Percentiles rank a stretch among this genome's conserved stretches.
These are phyloP conservation scores for Athene cunicularia DNA, from an alignment of 2,113 vertebrate species.

Conservation along the genomic window DNA sequence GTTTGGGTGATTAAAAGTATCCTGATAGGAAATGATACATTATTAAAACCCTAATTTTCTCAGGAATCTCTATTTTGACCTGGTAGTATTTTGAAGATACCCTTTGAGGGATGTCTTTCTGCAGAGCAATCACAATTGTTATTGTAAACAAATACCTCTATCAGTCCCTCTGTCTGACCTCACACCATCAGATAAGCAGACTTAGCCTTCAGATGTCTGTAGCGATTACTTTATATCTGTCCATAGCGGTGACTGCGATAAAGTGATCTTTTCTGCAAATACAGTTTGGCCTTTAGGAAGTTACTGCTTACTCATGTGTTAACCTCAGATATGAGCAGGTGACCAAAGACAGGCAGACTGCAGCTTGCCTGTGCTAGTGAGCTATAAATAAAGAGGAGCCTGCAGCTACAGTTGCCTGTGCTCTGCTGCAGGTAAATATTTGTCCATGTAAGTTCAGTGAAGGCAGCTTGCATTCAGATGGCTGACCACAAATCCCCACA, in stretches of 20 bases:
- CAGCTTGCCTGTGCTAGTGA: neutral
- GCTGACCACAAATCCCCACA: neutral
- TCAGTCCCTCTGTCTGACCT: neutral
- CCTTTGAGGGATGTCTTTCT: neutral
- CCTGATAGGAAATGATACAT: neutral
- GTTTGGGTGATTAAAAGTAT: neutral
- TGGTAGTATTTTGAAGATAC: neutral
- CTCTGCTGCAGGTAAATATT: constrained; percentile 34
- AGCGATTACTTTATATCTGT: neutral
- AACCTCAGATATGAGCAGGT: neutral
- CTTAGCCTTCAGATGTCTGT: neutral
- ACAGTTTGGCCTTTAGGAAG: constrained; percentile 21
- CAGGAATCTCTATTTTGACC: neutral
- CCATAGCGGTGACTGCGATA: neutral
- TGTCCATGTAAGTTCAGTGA: neutral
- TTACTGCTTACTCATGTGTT: neutral
- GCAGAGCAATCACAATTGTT: neutral
- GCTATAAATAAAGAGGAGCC: constrained; percentile 2
- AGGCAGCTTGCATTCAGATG: neutral
- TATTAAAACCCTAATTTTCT: neutral
- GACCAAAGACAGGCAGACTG: neutral
- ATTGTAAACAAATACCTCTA: neutral
- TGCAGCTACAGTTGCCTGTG: neutral
- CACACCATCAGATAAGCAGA: neutral
- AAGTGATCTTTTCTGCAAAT: constrained; percentile 22